Base-by-base conservation (phyloP, 2,888 invertebrate species). In the Alcis repandata region DNA sequence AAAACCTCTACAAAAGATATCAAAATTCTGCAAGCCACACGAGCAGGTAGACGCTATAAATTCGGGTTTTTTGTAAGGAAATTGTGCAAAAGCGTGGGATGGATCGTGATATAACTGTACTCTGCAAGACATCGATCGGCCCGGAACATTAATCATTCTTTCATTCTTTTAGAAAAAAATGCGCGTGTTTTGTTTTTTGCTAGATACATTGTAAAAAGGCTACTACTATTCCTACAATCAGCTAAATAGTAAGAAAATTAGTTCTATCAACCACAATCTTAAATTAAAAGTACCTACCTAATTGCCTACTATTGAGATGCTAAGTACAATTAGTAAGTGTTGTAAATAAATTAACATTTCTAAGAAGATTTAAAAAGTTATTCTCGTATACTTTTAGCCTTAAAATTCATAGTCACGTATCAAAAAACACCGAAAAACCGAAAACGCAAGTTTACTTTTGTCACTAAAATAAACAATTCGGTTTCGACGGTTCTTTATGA, bases 11-110 rank as follows among this genome's bases (percentile, higher is more conserved):
- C 91, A 92, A 92, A 90, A 88, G 92, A 86, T 92, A 92, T 92
- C 92, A 91, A 91, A 90, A 93, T 90, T 90, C 92, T 92, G 93
- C 92, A 92, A 92, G 93, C 91, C 92, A 92, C 93, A 93, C 92
- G 92, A 90, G 91, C 93, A 93, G 93, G 93, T 93, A 93, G 89
- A 84, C 74, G 82, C 84, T 88, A 87, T 88, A 88, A 88, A 88
- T 85, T 88, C 81, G 70, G 75, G 78, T 90, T 43, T 92, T 88
- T 86, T 74, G 75, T 69, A 70, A 65, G 70, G 53, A 87, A 87
- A 83, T 90, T 92, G 92, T 91, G 93, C 93, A 91, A 93, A 93
- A 91, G 87, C 89, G 90, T 92, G 91, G 91, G 92, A 91, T 80
- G 90, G 85, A 77, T 83, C 85, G 81, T 70, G 72, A 83, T 78